Percentiles rank a stretch among this genome's conserved stretches.
Evolutionary conservation across 2,888 invertebrate species (phyloP).

Genomic region (Idaea dimidiata): DNA sequence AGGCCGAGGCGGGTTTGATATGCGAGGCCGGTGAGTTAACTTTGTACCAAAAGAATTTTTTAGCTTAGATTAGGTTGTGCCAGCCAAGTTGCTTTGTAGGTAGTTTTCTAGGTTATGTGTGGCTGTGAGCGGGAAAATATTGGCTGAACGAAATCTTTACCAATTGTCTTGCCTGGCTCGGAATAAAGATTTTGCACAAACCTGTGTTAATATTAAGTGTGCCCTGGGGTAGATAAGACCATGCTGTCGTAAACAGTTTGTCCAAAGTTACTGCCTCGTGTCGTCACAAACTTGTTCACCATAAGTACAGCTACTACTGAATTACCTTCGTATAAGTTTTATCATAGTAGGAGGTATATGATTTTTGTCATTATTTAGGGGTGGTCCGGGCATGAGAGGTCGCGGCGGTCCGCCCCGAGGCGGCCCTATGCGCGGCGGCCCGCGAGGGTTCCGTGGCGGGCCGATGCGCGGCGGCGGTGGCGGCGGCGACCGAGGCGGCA

Average conservation of each 20-base stretch:
- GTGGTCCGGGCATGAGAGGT: conserved; percentile 70
- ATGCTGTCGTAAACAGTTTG: not conserved
- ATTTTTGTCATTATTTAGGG: conserved; percentile 32
- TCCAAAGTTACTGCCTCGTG: not conserved
- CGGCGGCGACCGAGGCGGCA: conserved; percentile 70
- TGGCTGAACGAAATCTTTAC: not conserved
- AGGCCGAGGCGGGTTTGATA: conserved; percentile 71
- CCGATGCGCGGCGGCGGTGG: conserved; percentile 70
- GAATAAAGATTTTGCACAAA: not conserved
- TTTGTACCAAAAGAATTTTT: not conserved
- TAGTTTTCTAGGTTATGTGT: not conserved
- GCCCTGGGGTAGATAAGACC: not conserved
- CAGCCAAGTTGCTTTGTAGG: not conserved
- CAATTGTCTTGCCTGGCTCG: not conserved
- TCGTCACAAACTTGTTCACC: not conserved
- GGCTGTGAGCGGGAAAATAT: not conserved
- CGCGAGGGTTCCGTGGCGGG: conserved; percentile 68
- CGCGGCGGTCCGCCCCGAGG: conserved; percentile 63
- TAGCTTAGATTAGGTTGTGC: not conserved
- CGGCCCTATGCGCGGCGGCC: conserved; percentile 60
- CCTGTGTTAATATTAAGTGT: not conserved
- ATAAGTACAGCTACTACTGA: not conserved
- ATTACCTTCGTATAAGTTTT: conserved; percentile 5
- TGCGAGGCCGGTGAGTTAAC: conserved; percentile 67
- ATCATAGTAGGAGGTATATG: conserved; percentile 5